Percentiles rank a stretch among this genome's conserved stretches.
Evolutionary conservation across 2,797 vertebrate genomes (phyloP).

Genomic region (Triplophysa bombifrons): DNA sequence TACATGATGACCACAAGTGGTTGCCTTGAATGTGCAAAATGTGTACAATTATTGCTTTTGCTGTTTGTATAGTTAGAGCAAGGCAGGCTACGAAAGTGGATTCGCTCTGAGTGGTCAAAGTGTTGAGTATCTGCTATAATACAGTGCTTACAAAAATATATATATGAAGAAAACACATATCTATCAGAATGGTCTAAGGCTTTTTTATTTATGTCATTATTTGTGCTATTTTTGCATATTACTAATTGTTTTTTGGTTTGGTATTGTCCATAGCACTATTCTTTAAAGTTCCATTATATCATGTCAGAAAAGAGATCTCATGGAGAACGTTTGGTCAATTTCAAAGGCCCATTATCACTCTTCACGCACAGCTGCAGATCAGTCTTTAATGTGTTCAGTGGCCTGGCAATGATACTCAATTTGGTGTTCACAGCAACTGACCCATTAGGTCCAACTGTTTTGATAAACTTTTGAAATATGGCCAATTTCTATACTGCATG

Average conservation of each 20-base stretch:
- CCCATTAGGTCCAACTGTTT: slow-evolving; percentile 52
- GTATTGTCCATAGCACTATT: slow-evolving; percentile 2
- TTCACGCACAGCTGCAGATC: slow-evolving; percentile 49
- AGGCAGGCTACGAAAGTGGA: neutral
- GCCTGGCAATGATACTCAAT: slow-evolving; percentile 46
- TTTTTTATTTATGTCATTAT: neutral
- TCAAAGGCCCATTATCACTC: slow-evolving; percentile 33
- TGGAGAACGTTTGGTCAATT: slow-evolving; percentile 29
- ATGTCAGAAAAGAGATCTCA: slow-evolving; percentile 12
- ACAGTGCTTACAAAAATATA: neutral
- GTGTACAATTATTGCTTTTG: neutral
- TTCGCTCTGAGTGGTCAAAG: neutral
- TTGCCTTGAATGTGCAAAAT: neutral
- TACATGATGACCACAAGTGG: neutral
- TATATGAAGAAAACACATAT: neutral
- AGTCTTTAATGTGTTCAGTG: slow-evolving; percentile 36
- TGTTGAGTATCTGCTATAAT: neutral
- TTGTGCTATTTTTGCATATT: neutral
- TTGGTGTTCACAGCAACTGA: slow-evolving; percentile 53
- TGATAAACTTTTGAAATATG: slow-evolving; percentile 53
- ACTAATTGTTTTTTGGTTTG: slow-evolving; percentile 9
- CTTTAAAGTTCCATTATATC: slow-evolving; percentile 19
- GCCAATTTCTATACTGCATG: slow-evolving; percentile 49
- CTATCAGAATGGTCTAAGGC: neutral
- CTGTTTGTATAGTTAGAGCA: neutral